Evolutionary conservation across 2,113 vertebrate genomes (phyloP).

Genomic region (zebrafish (Danio rerio)): GRCz12tu NC_133186.1:34107001-34107500

Average conservation of each 20-base stretch:
- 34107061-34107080: conserved; percentile 99
- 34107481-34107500: background rate
- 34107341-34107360: conserved; percentile 44
- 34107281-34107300: conserved; percentile 43
- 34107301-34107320: conserved; percentile 42
- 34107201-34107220: conserved; percentile 63
- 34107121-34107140: conserved; percentile 81
- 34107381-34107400: conserved; percentile 46
- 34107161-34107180: conserved; percentile 71
- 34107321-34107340: conserved; percentile 45
- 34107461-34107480: conserved; percentile 43
- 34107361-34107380: conserved; percentile 34
- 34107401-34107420: conserved; percentile 62
- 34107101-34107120: conserved; percentile 81
- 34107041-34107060: conserved; percentile 98
- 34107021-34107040: conserved; percentile 95
- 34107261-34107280: conserved; percentile 58
- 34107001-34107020: conserved; percentile 99
- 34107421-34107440: conserved; percentile 19
- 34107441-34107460: conserved; percentile 27
- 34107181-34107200: conserved; percentile 72
- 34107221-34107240: conserved; percentile 60
- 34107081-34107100: conserved; percentile 93
- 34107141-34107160: conserved; percentile 75
- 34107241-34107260: conserved; percentile 61